Evolutionary conservation across 2,888 invertebrate genomes (phyloP).

Genomic region (Pristionchus mayeri): DNA sequence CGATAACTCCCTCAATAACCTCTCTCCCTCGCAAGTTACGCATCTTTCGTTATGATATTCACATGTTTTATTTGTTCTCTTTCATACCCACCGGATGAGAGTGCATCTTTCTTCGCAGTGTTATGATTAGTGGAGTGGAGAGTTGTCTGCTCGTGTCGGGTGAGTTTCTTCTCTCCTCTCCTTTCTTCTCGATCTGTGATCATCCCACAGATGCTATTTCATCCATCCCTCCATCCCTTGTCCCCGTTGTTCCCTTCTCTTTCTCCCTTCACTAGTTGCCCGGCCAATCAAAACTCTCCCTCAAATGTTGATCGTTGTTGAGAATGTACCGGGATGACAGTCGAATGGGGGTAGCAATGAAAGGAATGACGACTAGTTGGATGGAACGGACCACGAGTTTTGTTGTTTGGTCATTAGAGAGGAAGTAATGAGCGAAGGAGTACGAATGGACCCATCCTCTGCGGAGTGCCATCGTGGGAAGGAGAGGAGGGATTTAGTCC

Average conservation of each 20-base stretch:
- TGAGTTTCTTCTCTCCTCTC: background rate
- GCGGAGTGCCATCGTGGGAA: background rate
- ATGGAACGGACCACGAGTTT: background rate
- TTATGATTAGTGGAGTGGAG: background rate
- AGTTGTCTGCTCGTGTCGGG: background rate
- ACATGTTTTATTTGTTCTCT: background rate
- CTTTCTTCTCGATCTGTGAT: background rate
- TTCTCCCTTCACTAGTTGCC: conserved; percentile 51
- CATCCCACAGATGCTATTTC: conserved; percentile 20
- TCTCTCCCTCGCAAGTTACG: background rate
- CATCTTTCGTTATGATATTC: background rate
- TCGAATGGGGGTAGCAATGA: background rate
- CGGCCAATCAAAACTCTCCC: conserved; percentile 12
- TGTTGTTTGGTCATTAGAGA: background rate
- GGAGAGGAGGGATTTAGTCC: conserved; percentile 2
- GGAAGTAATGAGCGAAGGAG: background rate
- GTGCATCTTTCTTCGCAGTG: background rate
- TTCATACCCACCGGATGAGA: background rate
- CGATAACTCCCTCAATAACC: background rate
- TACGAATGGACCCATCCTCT: background rate
- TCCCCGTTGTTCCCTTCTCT: conserved; percentile 42
- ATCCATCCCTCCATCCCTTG: conserved; percentile 46
- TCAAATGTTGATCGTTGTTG: conserved; percentile 28
- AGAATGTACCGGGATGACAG: conserved; percentile 22
- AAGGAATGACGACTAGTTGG: background rate